Base-by-base conservation (phyloP, 2,797 vertebrate species). In the Cryptoblepharus egeriae region DNA sequence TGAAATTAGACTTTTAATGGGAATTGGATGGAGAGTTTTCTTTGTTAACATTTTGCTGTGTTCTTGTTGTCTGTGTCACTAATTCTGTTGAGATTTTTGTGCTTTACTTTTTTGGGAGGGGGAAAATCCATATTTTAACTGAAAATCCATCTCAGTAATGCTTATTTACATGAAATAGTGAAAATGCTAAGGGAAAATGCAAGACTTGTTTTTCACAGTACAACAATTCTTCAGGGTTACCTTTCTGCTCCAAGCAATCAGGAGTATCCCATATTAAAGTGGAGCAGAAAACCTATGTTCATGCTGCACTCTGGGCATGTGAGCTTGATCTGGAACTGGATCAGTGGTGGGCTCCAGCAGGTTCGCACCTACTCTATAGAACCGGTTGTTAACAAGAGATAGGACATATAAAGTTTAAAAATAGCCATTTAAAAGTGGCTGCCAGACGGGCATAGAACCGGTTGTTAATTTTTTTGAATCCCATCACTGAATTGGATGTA, bases 1-100 rank as follows among this genome's bases (percentile, higher is more conserved):
- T 65, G 84, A 79, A 79, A 84, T 89, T 61, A 69, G 73, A 87
- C 58, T 49, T 91, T 84, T 86, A 90, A 82, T 82, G 87, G 75
- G 83, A 87, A 78, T 64, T 76, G 2, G 0, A 1, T 52, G 79
- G 42, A 68, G 24, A 60, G 35, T 83, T 83, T 58, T 49, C 60
- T 83, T 83, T 71, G 68, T 83, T 60, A 69, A 76, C 57, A 61
- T 72, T 58, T 35, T 68, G 52, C 67, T 39, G 77, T 77, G 60
- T 22, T 26, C 84, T 80, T 75, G 20, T 76, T 80, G n/a, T 49
- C 55, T 42, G 16, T 75, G 20, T 16, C 32, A 63, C 5, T 32
- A 20, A 52, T 52, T 52, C 18, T 52, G 49, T 52, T 16, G 49
- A 52, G 49, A 15, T 42, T 49, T 22, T 39, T 35, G 20, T 35